Evolutionary conservation across 2,797 vertebrate genomes (phyloP), one percentile per base, ranked within the genome.

Genomic region (Lithobates sylvaticus): DNA sequence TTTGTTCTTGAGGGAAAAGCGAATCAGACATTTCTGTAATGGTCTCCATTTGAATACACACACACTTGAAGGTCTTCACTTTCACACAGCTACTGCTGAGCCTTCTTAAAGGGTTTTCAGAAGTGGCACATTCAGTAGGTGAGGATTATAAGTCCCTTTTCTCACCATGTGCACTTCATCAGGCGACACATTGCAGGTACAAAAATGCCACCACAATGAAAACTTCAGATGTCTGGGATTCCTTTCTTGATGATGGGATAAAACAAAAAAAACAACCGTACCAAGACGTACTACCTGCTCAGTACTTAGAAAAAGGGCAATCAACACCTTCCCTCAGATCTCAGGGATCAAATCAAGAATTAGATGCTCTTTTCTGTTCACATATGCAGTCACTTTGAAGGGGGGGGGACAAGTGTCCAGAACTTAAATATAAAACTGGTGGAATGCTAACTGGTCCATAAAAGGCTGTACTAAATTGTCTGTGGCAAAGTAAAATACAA

Each of bases 401-500:
- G 42, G 50, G 36, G 23, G 9, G 73, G 5, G 36, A 70, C 39
- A 26, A 42, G 8, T 79, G 84, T 89, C 81, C 88, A 76, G 79
- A 86, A 68, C 94, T 96, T 99, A 99, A 91, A 99, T 97, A 94
- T 99, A 99, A 96, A 98, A 99, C 86, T 99, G 98, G 94, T 99
- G 97, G 39, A 95, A 96, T 3, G 97, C 98, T 91, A 99, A 93
- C 88, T 97, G 94, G 94, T 99, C 97, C 98, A 99, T 99, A 91
- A 99, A 99, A 61, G 98, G 97, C 79, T 96, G 97, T 73, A 99
- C 98, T 90, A 99, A 92, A 93, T 99, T 97, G 93, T 99, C 98
- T 74, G 98, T 99, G 90, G 98, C 97, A 81, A 99, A 99, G 93
- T 99, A 99, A 94, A 99, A 99, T 91, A 99, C 96, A 54, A 99